Percentiles rank a stretch among this genome's conserved stretches.
phyloP scores from a whole-genome alignment of 2,113 vertebrate species.

The Festucalex cinctus region DNA sequence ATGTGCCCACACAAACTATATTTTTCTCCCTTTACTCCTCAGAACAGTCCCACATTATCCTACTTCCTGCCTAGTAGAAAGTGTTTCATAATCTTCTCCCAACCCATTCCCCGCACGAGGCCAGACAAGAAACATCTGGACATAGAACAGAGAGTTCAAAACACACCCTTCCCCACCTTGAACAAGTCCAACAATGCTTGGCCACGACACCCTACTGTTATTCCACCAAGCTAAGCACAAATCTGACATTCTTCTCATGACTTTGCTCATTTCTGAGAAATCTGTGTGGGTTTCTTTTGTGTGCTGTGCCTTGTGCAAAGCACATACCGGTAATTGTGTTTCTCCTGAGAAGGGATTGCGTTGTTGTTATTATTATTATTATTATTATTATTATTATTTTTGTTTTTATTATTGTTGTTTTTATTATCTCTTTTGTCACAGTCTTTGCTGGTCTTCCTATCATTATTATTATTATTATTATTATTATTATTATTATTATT shows the following conservation, averaged over 20 bases:
- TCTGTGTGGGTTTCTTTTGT: constrained; percentile 32
- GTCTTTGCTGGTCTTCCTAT: no score
- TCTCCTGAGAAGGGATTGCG: constrained; percentile 32
- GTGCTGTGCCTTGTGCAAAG: constrained; percentile 27
- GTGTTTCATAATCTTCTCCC: constrained; percentile 59
- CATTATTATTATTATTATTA: constrained; percentile 27
- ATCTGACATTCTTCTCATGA: constrained; percentile 51
- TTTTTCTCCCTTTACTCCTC: constrained; percentile 14
- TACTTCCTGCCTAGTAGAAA: constrained; percentile 50
- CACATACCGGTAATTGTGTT: constrained; percentile 47
- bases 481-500: constrained; percentile 44
- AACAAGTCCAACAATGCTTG: constrained; percentile 53
- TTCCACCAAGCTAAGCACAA: constrained; percentile 37
- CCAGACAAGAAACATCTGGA: constrained; percentile 78
- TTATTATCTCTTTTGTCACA: no score
- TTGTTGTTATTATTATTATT: constrained; percentile 49
- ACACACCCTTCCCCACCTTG: constrained; percentile 59
- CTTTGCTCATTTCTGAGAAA: constrained; percentile 44
- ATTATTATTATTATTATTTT: constrained; percentile 14
- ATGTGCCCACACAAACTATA: constrained; percentile 21
- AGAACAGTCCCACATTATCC: constrained; percentile 34
- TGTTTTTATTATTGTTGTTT: no score
- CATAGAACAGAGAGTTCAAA: constrained; percentile 64
- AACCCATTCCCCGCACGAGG: constrained; percentile 34
- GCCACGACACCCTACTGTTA: constrained; percentile 47